Evolutionary conservation across 2,113 vertebrate species (phyloP).

Genomic region (Morphnarchus princeps): DNA sequence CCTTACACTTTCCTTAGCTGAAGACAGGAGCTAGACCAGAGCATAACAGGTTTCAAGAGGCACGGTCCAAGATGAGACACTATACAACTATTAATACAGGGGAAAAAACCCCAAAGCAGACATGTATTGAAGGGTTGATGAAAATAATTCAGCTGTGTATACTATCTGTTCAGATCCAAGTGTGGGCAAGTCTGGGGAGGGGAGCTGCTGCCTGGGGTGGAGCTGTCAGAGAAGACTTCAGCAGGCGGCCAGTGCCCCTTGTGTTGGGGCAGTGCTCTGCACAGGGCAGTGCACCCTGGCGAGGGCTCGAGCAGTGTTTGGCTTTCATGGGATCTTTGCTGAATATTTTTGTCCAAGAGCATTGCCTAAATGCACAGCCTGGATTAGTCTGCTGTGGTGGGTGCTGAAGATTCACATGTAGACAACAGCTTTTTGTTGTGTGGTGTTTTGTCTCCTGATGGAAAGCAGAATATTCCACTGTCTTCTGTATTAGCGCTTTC

Average conservation of each 20-base stretch:
- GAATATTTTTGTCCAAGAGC: neutral
- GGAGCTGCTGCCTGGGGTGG: neutral
- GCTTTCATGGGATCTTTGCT: neutral
- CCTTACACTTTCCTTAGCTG: neutral
- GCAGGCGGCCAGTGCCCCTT: accelerated
- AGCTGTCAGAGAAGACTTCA: accelerated
- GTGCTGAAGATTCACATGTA: neutral
- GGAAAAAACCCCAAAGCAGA: neutral
- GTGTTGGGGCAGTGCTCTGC: neutral
- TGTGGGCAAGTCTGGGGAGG: neutral
- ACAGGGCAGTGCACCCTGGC: neutral
- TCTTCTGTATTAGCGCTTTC: neutral
- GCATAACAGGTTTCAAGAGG: neutral
- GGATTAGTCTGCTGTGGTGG: neutral
- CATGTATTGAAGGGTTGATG: neutral
- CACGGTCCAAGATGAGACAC: neutral
- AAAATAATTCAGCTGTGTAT: neutral
- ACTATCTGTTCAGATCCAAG: accelerated
- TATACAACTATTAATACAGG: neutral
- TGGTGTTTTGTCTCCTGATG: neutral
- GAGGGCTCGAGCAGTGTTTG: neutral
- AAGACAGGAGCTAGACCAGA: neutral
- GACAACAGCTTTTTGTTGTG: neutral
- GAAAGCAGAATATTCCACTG: neutral
- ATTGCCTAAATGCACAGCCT: neutral